Percentiles rank a stretch among this genome's conserved stretches.
phyloP scores from a whole-genome alignment of 2,113 vertebrate genomes.

The Ramphastos sulfuratus region DNA sequence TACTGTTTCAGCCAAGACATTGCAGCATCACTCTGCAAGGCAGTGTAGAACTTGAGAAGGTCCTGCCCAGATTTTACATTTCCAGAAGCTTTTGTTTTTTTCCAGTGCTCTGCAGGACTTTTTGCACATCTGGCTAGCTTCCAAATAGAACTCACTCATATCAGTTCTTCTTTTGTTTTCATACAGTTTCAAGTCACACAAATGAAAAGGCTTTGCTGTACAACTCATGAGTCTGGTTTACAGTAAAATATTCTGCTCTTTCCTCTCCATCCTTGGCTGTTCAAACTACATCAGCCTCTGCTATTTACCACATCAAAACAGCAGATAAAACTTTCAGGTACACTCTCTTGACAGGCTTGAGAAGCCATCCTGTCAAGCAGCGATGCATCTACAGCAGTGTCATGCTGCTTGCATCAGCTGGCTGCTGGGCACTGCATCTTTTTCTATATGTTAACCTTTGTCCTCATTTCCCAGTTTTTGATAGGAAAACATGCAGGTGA shows the following conservation, averaged over 20 bases:
- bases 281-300: background rate
- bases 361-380: background rate
- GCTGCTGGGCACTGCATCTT: background rate
- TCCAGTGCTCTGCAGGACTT: background rate
- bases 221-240: background rate
- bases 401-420: background rate
- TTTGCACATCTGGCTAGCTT: background rate
- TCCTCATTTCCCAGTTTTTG: background rate
- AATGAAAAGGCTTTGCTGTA: background rate
- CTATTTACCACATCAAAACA: background rate
- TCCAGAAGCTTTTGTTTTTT: background rate
- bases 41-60: background rate
- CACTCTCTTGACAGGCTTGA: background rate
- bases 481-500: background rate
- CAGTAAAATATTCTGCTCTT: background rate
- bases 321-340: background rate
- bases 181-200: background rate
- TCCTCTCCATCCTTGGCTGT: background rate
- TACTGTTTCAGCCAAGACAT: background rate
- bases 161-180: background rate
- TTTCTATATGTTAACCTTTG: background rate
- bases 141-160: background rate
- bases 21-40: background rate
- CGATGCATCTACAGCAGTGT: background rate
- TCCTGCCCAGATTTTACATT: background rate